Evolutionary conservation across 2,888 invertebrate genomes (phyloP).

Genomic region (Caradrina clavipalpis): DNA sequence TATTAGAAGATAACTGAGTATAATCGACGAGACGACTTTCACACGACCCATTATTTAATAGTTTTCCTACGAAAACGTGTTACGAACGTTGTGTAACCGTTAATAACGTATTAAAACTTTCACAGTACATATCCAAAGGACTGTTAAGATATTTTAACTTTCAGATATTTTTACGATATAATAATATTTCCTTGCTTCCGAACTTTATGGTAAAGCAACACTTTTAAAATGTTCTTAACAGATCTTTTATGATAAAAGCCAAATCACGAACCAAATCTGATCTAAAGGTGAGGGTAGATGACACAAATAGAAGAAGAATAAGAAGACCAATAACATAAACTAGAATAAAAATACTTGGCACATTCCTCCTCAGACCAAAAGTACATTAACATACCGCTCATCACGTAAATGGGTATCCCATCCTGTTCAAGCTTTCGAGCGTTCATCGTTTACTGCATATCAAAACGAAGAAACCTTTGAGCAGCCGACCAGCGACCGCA

Average conservation of each 20-base stretch:
- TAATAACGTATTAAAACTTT: constrained; percentile 17
- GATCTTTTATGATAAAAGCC: constrained; percentile 10
- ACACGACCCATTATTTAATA: constrained; percentile 29
- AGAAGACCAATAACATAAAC: background rate
- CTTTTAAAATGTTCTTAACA: constrained; percentile 31
- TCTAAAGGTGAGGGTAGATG: constrained; percentile 27
- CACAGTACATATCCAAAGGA: constrained; percentile 16
- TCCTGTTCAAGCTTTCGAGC: constrained; percentile 9
- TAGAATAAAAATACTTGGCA: background rate
- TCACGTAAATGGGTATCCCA: background rate
- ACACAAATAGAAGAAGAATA: background rate
- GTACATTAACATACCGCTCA: constrained; percentile 1
- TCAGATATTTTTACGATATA: constrained; percentile 19
- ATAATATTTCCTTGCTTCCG: constrained; percentile 28
- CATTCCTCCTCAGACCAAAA: background rate
- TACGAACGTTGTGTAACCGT: background rate
- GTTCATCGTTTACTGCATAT: constrained; percentile 18
- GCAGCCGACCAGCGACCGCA: constrained; percentile 24
- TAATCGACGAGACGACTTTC: constrained; percentile 15
- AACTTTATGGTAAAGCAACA: constrained; percentile 45
- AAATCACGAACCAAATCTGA: constrained; percentile 11
- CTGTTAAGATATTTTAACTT: constrained; percentile 7
- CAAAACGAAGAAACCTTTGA: constrained; percentile 35
- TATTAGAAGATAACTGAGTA: constrained; percentile 36
- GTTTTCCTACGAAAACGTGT: constrained; percentile 9